Evolutionary conservation across 2,113 vertebrate species (phyloP).

Genomic region (Leucoraja erinaceus): DNA sequence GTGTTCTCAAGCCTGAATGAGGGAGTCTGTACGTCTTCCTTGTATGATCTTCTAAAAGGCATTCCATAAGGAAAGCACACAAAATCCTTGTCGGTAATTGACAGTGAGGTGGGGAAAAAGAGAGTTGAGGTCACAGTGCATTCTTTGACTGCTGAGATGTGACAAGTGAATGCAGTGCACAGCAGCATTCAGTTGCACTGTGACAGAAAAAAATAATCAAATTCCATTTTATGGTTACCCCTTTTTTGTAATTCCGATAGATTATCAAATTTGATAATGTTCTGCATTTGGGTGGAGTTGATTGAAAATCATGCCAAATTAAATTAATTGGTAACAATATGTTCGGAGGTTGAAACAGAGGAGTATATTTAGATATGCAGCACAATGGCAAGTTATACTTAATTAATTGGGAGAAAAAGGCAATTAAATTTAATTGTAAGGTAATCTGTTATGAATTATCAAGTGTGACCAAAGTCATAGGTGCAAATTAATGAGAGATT

Average conservation of each 20-base stretch:
- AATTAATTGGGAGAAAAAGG: not conserved
- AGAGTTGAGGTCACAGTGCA: not conserved
- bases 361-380: not conserved
- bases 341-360: not conserved
- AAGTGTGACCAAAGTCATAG: not conserved
- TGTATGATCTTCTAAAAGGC: not conserved
- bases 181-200: not conserved
- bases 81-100: not conserved
- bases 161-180: not conserved
- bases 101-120: not conserved
- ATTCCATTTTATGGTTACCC: not conserved
- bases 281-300: not conserved
- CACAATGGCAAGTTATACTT: not conserved
- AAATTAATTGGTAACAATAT: not conserved
- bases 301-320: not conserved
- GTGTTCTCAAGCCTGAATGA: not conserved
- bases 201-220: not conserved
- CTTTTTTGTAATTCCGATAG: not conserved
- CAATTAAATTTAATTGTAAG: not conserved
- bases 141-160: not conserved
- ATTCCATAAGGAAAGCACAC: not conserved
- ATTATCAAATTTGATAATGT: not conserved
- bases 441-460: not conserved
- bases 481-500: not conserved
- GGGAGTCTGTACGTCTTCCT: not conserved